phyloP scores from a whole-genome alignment of 2,113 vertebrate genomes.

The Istiophorus platypterus region DNA sequence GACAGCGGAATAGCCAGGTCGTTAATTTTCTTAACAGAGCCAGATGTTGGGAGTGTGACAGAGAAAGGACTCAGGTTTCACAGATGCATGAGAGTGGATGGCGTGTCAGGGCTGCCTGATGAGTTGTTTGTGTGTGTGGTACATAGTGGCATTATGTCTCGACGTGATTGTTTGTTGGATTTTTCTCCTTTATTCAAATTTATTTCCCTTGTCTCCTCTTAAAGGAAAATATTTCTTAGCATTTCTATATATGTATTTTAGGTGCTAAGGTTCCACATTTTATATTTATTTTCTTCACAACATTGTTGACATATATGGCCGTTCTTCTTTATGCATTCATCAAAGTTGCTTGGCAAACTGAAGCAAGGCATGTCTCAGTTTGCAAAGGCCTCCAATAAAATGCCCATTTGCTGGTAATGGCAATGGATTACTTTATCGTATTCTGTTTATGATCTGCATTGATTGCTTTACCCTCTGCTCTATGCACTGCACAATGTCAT shows the following conservation, averaged over 20 bases:
- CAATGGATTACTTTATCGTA: constrained; percentile 83
- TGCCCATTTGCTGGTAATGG: constrained; percentile 80
- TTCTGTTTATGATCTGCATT: constrained; percentile 83
- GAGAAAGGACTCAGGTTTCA: constrained; percentile 62
- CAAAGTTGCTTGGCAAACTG: constrained; percentile 58
- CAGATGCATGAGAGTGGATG: constrained; percentile 50
- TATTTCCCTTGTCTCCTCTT: not conserved
- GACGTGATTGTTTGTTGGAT: not conserved
- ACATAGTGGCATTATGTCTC: not conserved
- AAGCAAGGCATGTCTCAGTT: constrained; percentile 60
- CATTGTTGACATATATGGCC: constrained; percentile 16
- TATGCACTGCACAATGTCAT: constrained; percentile 70
- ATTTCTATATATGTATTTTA: not conserved
- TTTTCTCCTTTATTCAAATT: constrained; percentile 1
- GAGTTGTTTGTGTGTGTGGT: constrained; percentile 30
- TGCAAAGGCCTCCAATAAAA: constrained; percentile 65
- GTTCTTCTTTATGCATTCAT: constrained; percentile 40
- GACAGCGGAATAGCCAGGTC: constrained; percentile 66
- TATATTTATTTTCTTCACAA: constrained; percentile 9
- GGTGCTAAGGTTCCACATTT: not conserved
- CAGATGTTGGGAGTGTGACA: constrained; percentile 80
- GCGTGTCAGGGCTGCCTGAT: constrained; percentile 29
- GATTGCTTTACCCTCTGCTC: constrained; percentile 70
- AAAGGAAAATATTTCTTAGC: constrained; percentile 30
- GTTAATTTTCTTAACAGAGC: constrained; percentile 77